Evolutionary conservation across 2,113 vertebrate species (phyloP).

Genomic region (Syrmaticus mikado): DNA sequence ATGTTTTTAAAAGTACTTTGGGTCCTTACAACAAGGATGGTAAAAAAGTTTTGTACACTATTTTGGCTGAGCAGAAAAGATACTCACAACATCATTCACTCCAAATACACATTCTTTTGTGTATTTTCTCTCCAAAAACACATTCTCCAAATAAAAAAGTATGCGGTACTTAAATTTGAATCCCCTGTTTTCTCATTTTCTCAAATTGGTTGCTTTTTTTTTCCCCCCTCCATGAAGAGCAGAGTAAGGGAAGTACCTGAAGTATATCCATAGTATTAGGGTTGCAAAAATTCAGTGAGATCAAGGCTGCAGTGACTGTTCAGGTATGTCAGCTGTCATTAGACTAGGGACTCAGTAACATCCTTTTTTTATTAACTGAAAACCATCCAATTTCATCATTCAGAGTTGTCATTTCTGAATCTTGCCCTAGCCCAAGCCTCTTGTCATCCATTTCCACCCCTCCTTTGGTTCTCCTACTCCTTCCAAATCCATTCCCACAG

Average conservation of each 20-base stretch:
- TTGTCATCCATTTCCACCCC: not conserved
- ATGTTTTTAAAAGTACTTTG: not conserved
- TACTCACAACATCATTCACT: not conserved
- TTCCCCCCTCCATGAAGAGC: not conserved
- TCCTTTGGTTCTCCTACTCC: not conserved
- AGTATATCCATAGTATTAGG: accelerated
- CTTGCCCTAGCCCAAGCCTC: not conserved
- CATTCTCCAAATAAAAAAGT: not conserved
- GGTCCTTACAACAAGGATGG: not conserved
- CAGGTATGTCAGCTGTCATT: not conserved
- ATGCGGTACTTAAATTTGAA: not conserved
- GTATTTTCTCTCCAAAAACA: not conserved
- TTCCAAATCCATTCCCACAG: not conserved
- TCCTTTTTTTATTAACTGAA: not conserved
- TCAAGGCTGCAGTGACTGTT: not conserved
- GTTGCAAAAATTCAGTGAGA: not conserved
- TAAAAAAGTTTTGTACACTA: not conserved
- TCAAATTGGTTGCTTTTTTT: not conserved
- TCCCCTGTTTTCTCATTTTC: not conserved
- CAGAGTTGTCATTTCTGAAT: not conserved
- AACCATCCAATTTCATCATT: accelerated
- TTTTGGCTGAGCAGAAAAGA: not conserved
- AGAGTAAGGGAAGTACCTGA: not conserved
- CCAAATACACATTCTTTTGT: not conserved
- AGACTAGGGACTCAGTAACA: not conserved